Evolutionary conservation across 2,113 vertebrate species (phyloP), one percentile per base, ranked within the genome.

Genomic region (Coracopsis vasa): DNA sequence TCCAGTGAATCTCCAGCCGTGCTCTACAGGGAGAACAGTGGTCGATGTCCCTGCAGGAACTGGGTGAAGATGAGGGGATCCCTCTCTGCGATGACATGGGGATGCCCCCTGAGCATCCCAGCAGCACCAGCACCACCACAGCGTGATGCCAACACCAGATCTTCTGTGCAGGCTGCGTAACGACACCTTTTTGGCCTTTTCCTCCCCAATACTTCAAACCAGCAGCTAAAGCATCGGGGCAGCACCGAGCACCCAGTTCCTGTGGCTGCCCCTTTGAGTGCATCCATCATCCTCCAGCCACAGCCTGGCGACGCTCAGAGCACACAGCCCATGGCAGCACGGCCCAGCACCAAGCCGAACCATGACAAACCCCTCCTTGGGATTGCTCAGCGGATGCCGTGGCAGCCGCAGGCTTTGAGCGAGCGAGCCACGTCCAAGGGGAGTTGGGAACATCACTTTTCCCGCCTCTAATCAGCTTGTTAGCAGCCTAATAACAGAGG

Each of bases 401-500:
- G 28, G 91, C 71, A 69, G 93, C 20, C 12, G 44, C 27, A 39
- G 62, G 65, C 65, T 53, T 42, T 6, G 37, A 53, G 66, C 45
- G 50, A 47, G 48, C 58, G 69, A 37, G 56, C 88, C 2, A 2
- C 4, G 4, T 96, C 97, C 93, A 15, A 94, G 86, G 96, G 93
- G 92, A 96, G 92, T 44, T 90, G 67, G 92, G 60, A 96, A 92
- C 95, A 95, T 94, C 95, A 66, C 94, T 94, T 94, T 79, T 90
- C 42, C 90, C 11, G 70, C 94, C 96, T 97, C 96, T 97, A 97
- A 97, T 97, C 94, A 97, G 97, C 94, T 97, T 97, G 94, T 97
- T 97, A 97, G 95, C 96, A 96, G 93, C 91, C 89, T 95, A 97
- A 97, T 97, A 97, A 95, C 95, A 96, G 93, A 97, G 93, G 31